Percentiles rank a stretch among this genome's conserved stretches.
Evolutionary conservation across 2,797 vertebrate genomes (phyloP).

Genomic region (Chelon labrosus): DNA sequence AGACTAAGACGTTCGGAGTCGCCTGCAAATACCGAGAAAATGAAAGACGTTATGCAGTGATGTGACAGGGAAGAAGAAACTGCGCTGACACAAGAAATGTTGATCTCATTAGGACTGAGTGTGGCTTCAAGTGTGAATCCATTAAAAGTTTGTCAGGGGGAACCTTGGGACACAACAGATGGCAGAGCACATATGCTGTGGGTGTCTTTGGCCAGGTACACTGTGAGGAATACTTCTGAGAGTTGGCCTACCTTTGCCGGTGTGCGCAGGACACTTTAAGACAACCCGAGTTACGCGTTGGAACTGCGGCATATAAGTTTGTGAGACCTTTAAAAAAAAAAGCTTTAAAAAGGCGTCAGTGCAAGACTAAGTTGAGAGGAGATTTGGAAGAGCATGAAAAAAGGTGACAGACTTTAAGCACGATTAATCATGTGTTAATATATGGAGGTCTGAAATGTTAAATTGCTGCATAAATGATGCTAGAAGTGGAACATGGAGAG

Average conservation of each 20-base stretch:
- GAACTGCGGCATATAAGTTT: conserved; percentile 9
- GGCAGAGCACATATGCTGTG: conserved; percentile 71
- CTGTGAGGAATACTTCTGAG: conserved; percentile 71
- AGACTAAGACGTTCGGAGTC: not conserved
- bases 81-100: conserved; percentile 22
- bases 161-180: conserved; percentile 71
- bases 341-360: not conserved
- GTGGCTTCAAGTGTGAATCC: conserved; percentile 54
- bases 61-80: conserved; percentile 27
- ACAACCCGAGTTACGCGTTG: conserved; percentile 27
- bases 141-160: conserved; percentile 68
- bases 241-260: conserved; percentile 70
- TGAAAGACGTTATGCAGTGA: not conserved
- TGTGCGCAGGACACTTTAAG: conserved; percentile 31
- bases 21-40: not conserved
- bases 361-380: not conserved
- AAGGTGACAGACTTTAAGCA: not conserved
- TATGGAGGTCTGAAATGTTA: too few relatives aligned
- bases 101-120: conserved; percentile 56
- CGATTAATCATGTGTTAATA: too few relatives aligned
- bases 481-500: not conserved
- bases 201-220: conserved; percentile 71
- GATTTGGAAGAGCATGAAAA: not conserved
- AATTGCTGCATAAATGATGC: too few relatives aligned
- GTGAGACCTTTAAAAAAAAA: not conserved